Base-by-base conservation (phyloP, 2,888 invertebrate genomes). In the Luperina nickerlii region DNA sequence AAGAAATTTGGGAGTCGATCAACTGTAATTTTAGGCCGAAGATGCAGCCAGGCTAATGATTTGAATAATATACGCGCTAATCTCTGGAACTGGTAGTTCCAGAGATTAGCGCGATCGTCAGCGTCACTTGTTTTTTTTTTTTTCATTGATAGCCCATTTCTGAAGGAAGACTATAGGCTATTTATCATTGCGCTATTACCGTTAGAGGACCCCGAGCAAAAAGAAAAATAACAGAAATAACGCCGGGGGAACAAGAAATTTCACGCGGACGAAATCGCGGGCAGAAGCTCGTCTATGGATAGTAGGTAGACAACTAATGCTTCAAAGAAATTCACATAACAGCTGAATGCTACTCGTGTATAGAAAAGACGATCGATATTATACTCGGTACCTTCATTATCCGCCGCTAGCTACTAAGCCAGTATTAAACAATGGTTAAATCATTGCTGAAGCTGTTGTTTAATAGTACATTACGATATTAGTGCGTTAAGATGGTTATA, bases 281-380 rank as follows among this genome's bases (percentile, higher is more conserved):
- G n/a, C n/a, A n/a, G 57, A 60, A 60, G 57, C 57, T n/a, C 4
- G n/a, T 60, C n/a, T 60, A 60, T 60, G 24, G 6, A 68, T n/a
- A 71, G 11, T 13, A 63, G 27, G 27, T 54, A 67, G 7, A 60
- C 11, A 60, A 73, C 63, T 27, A 72, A 77, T 20, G 62, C 24
- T 75, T 84, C 81, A 75, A 84, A 81, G 77, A 81, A 85, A 73
- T 66, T 57, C 65, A 62, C 54, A 69, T 77, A 48, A 77, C 63
- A 63, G 57, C 65, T 74, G 7, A 60, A 76, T 68, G 45, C n/a
- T 71, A 72, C 54, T 27, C 74, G 67, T 76, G 57, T 70, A 57
- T 69, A 27, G 57, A 63, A 69, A 65, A 60, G 57, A 74, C 85
- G 69, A 74, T 81, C 74, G 66, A 74, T 70, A 75, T 62, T 68